Conservation (phyloP, 2,797 vertebrate genomes). For the Gallinago stenura region DNA sequence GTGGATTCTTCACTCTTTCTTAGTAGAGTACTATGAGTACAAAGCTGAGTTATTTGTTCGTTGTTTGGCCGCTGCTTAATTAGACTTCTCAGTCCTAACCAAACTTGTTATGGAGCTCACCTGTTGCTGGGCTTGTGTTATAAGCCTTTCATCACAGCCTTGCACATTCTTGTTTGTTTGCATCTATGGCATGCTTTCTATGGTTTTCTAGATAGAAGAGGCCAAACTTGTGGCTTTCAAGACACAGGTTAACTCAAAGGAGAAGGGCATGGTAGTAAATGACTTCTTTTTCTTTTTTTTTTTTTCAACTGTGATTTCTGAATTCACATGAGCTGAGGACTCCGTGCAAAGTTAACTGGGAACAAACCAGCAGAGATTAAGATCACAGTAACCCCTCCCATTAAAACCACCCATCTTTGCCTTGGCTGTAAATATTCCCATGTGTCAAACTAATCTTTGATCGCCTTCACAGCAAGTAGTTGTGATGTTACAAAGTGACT, state of each 20-base stretch:
- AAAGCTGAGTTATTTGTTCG: background rate
- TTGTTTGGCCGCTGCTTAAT: constrained; percentile 2
- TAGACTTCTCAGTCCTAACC: background rate
- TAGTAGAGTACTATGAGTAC: background rate
- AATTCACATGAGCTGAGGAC: background rate
- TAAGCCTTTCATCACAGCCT: background rate
- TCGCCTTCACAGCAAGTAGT: background rate
- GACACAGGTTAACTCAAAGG: background rate
- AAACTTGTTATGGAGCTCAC: constrained; percentile 2
- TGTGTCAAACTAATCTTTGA: background rate
- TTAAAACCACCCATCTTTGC: background rate
- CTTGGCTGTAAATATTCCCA: background rate
- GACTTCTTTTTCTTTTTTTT: background rate
- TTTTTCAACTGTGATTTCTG: background rate
- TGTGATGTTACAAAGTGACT: background rate
- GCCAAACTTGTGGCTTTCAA: background rate
- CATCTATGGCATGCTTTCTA: background rate
- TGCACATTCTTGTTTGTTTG: background rate
- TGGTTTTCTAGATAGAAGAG: background rate
- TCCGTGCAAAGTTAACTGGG: background rate
- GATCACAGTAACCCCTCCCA: background rate
- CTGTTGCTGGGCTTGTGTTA: background rate
- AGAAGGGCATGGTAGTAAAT: background rate
- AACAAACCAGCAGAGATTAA: background rate
- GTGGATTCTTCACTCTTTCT: constrained; percentile 30